Conservation (phyloP, 35 echinoderm and acorn worm genomes). For the Apostichopus japonicus region DNA sequence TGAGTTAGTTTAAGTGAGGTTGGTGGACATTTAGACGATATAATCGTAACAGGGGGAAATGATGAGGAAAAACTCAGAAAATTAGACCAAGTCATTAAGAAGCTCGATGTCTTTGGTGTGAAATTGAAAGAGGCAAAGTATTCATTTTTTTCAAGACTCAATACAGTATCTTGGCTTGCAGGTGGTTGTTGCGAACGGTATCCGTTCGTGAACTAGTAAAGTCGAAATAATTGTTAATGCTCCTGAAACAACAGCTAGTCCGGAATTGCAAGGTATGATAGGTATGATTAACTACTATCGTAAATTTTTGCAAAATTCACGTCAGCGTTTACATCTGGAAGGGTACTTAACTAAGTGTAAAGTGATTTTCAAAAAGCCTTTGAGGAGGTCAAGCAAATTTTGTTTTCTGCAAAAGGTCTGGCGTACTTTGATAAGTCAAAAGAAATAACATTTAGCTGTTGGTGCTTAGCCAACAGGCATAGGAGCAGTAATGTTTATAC, state of each 20-base stretch:
- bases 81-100: conserved; percentile 54
- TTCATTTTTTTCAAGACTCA: conserved; percentile 45
- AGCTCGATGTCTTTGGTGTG: conserved; percentile 32
- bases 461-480: conserved; percentile 71
- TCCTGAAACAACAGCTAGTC: not conserved
- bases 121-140: conserved; percentile 45
- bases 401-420: conserved; percentile 17
- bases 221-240: conserved; percentile 15
- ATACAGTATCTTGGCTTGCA: conserved; percentile 44
- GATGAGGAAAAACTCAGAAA: conserved; percentile 52
- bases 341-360: conserved; percentile 7
- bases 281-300: conserved; percentile 66
- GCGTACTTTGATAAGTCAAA: conserved; percentile 32
- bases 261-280: conserved; percentile 19
- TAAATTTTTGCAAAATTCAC: conserved; percentile 67
- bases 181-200: conserved; percentile 27
- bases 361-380: conserved; percentile 44
- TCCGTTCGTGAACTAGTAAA: not conserved
- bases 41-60: conserved; percentile 60
- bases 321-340: not conserved
- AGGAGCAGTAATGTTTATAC: conserved; percentile 61
- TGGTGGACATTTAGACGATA: conserved; percentile 59
- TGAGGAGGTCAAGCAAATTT: conserved; percentile 50
- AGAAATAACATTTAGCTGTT: conserved; percentile 24
- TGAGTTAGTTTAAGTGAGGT: conserved; percentile 49